Conservation (phyloP, 2,797 vertebrate genomes). For the Syndactyla subalaris region DNA sequence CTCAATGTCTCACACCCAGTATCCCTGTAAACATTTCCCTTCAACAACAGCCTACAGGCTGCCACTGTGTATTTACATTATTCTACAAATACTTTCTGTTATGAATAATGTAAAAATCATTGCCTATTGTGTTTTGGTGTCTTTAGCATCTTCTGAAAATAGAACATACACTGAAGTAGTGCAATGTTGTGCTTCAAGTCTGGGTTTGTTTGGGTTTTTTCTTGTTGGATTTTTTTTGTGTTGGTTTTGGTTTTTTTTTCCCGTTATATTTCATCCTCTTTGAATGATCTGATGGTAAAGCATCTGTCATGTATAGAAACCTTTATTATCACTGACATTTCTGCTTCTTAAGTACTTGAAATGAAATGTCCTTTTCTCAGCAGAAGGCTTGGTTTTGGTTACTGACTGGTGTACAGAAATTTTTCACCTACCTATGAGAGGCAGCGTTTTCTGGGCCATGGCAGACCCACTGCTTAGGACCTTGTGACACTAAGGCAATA, state of each 20-base stretch:
- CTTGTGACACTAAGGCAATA: not conserved
- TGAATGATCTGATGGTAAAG: not conserved
- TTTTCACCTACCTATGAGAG: not conserved
- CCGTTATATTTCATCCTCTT: not conserved
- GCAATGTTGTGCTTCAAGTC: not conserved
- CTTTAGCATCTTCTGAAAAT: not conserved
- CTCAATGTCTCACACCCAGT: not conserved
- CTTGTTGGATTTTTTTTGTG: not conserved
- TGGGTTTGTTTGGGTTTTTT: not conserved
- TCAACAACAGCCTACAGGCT: not conserved
- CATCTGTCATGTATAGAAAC: not conserved
- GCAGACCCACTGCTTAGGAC: not conserved
- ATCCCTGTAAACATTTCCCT: not conserved
- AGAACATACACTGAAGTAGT: not conserved
- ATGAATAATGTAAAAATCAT: conserved; percentile 47
- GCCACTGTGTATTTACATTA: not conserved
- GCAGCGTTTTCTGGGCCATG: not conserved
- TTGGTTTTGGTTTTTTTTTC: accelerated
- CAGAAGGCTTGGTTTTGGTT: not conserved
- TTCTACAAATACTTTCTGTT: conserved; percentile 11
- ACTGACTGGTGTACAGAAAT: not conserved
- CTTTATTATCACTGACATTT: not conserved
- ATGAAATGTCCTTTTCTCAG: not conserved
- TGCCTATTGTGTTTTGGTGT: conserved; percentile 30
- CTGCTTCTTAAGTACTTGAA: not conserved